Conservation (phyloP, 2,113 vertebrate genomes). For the Andinoacara biseriatus region DNA sequence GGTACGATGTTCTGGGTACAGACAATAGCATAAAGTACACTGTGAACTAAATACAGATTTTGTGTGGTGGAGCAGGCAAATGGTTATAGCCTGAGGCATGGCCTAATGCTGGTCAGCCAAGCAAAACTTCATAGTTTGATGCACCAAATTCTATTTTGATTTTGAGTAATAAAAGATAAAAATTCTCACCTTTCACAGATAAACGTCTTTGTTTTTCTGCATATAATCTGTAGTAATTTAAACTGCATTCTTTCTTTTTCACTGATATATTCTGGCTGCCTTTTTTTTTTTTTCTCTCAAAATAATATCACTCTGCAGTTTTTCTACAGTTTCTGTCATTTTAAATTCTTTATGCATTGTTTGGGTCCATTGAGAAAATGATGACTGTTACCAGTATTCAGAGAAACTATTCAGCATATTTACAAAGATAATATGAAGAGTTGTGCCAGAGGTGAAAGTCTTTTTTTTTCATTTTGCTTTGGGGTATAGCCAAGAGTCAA, state of each 20-base stretch:
- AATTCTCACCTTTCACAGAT: constrained; percentile 19
- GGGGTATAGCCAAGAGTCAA: constrained; percentile 17
- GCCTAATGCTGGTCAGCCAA: neutral
- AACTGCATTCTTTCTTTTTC: constrained; percentile 2
- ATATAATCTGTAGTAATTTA: constrained; percentile 25
- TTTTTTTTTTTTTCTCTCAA: constrained; percentile 41
- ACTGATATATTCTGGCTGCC: constrained; percentile 34
- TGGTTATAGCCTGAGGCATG: neutral
- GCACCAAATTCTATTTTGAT: neutral
- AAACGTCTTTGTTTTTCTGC: constrained; percentile 9
- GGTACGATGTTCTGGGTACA: constrained; percentile 77
- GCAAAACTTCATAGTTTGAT: neutral
- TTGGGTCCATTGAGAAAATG: constrained; percentile 39
- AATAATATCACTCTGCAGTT: constrained; percentile 58
- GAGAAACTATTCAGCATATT: constrained; percentile 45
- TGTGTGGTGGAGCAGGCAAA: neutral
- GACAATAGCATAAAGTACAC: neutral
- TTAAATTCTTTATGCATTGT: constrained; percentile 63
- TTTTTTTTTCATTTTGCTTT: constrained; percentile 6
- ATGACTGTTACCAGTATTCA: constrained; percentile 40
- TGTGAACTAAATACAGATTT: neutral
- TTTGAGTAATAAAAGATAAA: neutral
- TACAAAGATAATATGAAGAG: constrained; percentile 44
- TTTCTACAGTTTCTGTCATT: constrained; percentile 43
- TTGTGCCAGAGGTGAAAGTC: constrained; percentile 17